Evolutionary conservation across 1,140 invertebrate species (phyloP), one percentile per base, ranked within the genome.

Genomic region (Himalopsyche phryganea): DNA sequence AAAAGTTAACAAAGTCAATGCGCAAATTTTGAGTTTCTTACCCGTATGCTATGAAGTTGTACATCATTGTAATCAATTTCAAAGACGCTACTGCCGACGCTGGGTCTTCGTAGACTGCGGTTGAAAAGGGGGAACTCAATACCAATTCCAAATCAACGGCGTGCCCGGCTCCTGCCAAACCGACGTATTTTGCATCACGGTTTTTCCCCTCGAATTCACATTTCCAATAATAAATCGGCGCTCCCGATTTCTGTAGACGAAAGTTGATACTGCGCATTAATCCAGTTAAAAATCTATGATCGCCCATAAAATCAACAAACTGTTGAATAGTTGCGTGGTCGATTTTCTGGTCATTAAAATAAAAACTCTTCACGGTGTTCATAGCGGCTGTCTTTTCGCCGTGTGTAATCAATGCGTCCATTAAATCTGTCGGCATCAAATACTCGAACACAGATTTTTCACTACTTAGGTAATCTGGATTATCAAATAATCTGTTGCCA

Each of bases 1-100:
- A 9, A 28, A 5, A 28, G 9, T 28, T 28, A 9, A 28, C 9
- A 28, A n/a, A n/a, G n/a, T n/a, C n/a, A n/a, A n/a, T n/a, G n/a
- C n/a, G n/a, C n/a, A n/a, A n/a, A n/a, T n/a, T 28, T 28, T 5
- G 9, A 28, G 9, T 28, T 28, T 9, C 51, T 53, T 46, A 79
- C 77, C 78, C 72, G 66, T 61, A 72, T 68, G 71, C 77, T 13
- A 75, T 76, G 60, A 80, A 80, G 50, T 79, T 76, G 1, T 74
- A 73, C 77, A 77, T 80, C 71, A 80, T 69, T 11, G 60, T 50
- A 11, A 70, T 69, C 60, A 80, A 70, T 58, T 68, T 68, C 15
- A 75, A 56, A 38, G 62, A 55, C 0, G 76, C 68, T 28, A 76
- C 74, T 1, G 58, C 66, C 2, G 69, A 67, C 32, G 69, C 63